These are phyloP conservation scores for Drosophila nannoptera DNA, from an alignment of 1,140 invertebrate genomes.

Conservation along the genomic window DNA sequence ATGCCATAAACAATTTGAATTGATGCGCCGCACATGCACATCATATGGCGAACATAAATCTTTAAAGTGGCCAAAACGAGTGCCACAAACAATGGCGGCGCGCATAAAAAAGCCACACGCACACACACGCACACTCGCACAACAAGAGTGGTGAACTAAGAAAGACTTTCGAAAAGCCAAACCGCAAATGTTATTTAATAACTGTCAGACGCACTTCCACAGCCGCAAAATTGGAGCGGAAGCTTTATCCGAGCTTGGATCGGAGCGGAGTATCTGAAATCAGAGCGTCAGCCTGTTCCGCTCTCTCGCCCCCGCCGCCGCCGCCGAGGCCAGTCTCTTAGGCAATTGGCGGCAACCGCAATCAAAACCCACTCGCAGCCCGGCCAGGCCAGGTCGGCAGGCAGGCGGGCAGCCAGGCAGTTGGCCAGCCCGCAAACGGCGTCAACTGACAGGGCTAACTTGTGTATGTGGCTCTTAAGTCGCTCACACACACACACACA, in stretches of 20 bases:
- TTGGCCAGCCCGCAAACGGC: conserved; percentile 18
- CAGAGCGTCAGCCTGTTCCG: not conserved
- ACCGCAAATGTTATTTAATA: conserved; percentile 35
- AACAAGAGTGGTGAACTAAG: not conserved
- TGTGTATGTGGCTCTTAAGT: not conserved
- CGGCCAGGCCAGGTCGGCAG: not conserved
- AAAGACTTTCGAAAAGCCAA: not conserved
- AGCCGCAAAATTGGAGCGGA: conserved; percentile 15
- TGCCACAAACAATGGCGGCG: not conserved
- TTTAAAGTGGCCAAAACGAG: conserved; percentile 60
- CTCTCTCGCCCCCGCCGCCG: too few species aligned
- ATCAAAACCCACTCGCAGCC: conserved; percentile 41
- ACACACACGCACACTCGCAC: not conserved
- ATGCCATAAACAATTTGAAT: conserved; percentile 68
- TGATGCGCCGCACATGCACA: conserved; percentile 40
- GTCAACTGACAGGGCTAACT: conserved; percentile 59
- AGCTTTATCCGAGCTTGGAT: conserved; percentile 3
- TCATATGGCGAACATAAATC: conserved; percentile 44
- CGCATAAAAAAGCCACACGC: not conserved
- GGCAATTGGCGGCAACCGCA: conserved; percentile 42
- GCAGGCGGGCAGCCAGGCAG: not conserved
- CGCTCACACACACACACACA: not conserved
- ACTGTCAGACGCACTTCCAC: conserved; percentile 19
- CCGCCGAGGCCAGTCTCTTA: not conserved
- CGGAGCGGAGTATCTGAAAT: conserved; percentile 17